Base-by-base conservation (phyloP, 2,888 invertebrate genomes). In the Cremastinae sp. region DNA sequence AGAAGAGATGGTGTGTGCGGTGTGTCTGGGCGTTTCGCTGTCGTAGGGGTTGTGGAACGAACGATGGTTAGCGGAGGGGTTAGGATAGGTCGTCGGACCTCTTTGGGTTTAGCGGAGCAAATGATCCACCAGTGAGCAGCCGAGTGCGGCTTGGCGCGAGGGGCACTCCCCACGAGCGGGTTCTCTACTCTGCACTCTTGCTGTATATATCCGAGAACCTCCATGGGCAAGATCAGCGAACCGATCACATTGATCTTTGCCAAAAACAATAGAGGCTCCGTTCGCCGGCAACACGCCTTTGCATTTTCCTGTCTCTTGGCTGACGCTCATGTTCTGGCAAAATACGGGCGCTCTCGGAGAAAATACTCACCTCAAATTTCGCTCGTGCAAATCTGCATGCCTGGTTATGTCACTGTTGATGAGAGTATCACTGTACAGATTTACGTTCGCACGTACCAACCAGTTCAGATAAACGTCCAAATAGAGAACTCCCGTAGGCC, bases 161-260 rank as follows among this genome's bases (percentile, higher is more conserved):
- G 49, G 61, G 70, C 58, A n/a, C 56, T 56, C 66, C 45, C 45
- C 37, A 64, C 64, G 64, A 45, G 49, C 64, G 49, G 49, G 51
- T 61, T 56, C 41, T 71, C 70, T 56, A 58, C 53, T 45, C 16
- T 49, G 56, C 70, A 20, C 59, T 61, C 9, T 28, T 39, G 51
- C 20, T 78, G 62, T 73, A 73, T 71, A 37, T n/a, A 43, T 56
- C 43, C 45, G 65, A 35, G 16, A 69, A 65, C 72, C 79, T 80
- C 82, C 80, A 81, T 84, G 83, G 82, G 81, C 82, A 85, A 85
- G 83, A 85, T 82, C 85, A 83, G 82, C 83, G 82, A 83, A 85
- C 85, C 87, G 84, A 87, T 85, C 86, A 82, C 86, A 86, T 84
- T 87, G 86, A 86, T 86, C 86, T 86, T 86, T 84, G 84, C 83